Base-by-base conservation (phyloP, 2,797 vertebrate genomes). In the Lacerta bilineata region DNA sequence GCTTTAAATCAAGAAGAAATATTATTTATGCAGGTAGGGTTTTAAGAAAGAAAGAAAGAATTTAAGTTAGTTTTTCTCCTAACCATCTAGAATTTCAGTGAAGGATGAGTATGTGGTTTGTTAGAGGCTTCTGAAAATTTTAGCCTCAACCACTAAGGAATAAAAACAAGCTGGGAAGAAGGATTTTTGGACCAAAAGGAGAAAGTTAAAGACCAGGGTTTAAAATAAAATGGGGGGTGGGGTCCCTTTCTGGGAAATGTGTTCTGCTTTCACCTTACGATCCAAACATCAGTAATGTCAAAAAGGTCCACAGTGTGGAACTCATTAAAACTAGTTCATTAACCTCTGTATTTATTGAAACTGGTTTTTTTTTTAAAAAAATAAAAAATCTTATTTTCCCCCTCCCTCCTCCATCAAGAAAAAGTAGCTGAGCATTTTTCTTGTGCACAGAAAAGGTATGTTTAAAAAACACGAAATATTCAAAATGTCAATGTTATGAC, bases 401-500 rank as follows among this genome's bases (percentile, higher is more conserved):
- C 46, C 15, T n/a, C 9, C 36, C 29, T 59, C 68, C 36, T 59
- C 61, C 33, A 80, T 72, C 11, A 69, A 69, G 23, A 27, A 27
- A 85, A 18, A 27, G 27, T 50, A 46, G 43, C 46, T 41, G 27
- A 36, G 20, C 3, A 11, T 79, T 86, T 86, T 55, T 17, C 76
- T 79, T 80, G 64, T 27, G 77, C 17, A 27, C 66, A 86, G 55
- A 77, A 69, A 79, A 18, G 15, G 18, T 8, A 68, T n/a, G 2
- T 20, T 68, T 76, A 36, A 61, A 76, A 77, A 23, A 90, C 80
- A 83, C 66, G 2, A 0, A 1, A 83, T 89, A 72, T 83, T 86
- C 2, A 3, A 71, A n/a, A 64, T 88, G 85, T 86, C 85, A 74
- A 71, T 93, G 61, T 91, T 92, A 87, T 83, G 46, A 87, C 39